Evolutionary conservation across 2,797 vertebrate species (phyloP).

Genomic region (Oreochromis mossambicus): DNA sequence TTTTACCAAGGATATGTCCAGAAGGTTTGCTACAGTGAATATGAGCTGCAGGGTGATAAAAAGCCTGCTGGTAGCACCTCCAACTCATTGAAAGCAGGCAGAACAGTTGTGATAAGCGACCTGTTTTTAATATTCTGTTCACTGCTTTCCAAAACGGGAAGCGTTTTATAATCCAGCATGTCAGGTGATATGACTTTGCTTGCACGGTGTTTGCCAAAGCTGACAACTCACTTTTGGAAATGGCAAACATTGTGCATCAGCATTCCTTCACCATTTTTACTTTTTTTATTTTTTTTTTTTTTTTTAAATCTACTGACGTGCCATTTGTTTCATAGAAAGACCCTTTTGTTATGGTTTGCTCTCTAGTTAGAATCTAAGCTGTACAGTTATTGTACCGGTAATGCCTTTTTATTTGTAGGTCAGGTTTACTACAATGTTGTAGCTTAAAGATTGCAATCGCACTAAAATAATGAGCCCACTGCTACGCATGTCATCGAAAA

Average conservation of each 20-base stretch:
- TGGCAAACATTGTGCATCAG: background rate
- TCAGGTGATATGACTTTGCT: background rate
- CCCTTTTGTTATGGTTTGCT: background rate
- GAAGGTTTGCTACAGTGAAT: background rate
- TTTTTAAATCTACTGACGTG: background rate
- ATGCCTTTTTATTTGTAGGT: background rate
- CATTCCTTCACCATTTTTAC: background rate
- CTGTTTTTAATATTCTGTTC: background rate
- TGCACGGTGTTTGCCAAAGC: background rate
- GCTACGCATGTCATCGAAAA: fast-evolving
- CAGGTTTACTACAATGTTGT: background rate
- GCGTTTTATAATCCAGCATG: background rate
- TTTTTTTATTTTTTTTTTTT: too few relatives aligned
- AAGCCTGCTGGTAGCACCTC: background rate
- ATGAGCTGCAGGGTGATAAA: background rate
- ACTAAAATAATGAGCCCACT: background rate
- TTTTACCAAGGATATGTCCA: background rate
- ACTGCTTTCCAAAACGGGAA: background rate
- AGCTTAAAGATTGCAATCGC: background rate
- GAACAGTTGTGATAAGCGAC: background rate
- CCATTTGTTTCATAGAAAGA: background rate
- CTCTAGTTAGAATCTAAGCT: fast-evolving
- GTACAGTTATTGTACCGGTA: fast-evolving
- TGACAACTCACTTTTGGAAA: background rate
- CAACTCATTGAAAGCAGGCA: background rate